These are phyloP conservation scores for Melangyna quadrimaculata DNA, from an alignment of 2,888 invertebrate species.

Conservation along the genomic window DNA sequence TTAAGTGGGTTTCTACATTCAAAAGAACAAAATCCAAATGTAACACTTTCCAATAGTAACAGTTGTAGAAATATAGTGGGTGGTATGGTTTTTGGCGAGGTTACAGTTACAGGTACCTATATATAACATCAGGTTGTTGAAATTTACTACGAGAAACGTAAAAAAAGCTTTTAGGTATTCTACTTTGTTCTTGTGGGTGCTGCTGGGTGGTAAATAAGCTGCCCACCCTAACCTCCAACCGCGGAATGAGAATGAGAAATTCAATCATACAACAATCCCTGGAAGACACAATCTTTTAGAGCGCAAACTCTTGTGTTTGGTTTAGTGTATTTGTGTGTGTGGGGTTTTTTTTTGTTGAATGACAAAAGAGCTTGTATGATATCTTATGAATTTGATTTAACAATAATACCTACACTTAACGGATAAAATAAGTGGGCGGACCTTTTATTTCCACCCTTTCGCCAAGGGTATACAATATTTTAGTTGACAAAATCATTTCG, in stretches of 20 bases:
- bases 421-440: constrained; percentile 55
- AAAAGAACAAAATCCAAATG: not conserved
- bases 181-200: not conserved
- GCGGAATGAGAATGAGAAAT: not conserved
- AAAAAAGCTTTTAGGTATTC: constrained; percentile 52
- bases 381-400: not conserved
- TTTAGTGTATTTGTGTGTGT: constrained; percentile 15
- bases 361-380: not conserved
- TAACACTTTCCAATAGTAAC: no score
- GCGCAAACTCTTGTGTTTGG: constrained; percentile 43
- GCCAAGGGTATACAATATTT: constrained; percentile 17
- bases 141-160: constrained; percentile 59
- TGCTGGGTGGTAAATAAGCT: constrained; percentile 57
- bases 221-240: not conserved
- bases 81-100: not conserved
- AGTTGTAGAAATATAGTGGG: no score
- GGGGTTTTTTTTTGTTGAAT: constrained; percentile 16
- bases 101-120: constrained; percentile 24
- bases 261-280: not conserved
- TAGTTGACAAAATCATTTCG: constrained; percentile 32
- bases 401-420: constrained; percentile 4
- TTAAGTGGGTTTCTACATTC: not conserved
- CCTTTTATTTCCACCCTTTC: constrained; percentile 1
- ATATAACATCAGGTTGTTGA: constrained; percentile 2
- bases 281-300: not conserved